Percentiles rank a stretch among this genome's conserved stretches.
These are phyloP conservation scores for Anisognathus igniventris DNA, from an alignment of 2,797 vertebrate species.

Conservation along the genomic window DNA sequence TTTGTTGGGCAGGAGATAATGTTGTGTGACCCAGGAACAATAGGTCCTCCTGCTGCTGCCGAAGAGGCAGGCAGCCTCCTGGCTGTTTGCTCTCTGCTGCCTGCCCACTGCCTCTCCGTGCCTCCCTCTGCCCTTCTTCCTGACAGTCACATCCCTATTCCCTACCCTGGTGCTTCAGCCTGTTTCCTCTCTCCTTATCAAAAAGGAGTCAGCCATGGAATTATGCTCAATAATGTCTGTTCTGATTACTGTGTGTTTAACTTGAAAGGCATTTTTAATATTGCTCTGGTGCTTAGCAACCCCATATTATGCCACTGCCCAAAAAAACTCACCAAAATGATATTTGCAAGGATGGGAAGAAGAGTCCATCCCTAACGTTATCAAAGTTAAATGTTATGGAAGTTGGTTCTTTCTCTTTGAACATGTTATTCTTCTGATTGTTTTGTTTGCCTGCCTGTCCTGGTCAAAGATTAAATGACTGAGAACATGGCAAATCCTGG, in stretches of 20 bases:
- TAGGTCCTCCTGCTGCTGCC: not conserved
- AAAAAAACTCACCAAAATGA: not conserved
- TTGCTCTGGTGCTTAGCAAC: not conserved
- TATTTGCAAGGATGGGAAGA: not conserved
- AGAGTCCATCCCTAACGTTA: not conserved
- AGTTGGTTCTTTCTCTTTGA: not conserved
- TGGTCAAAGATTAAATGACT: not conserved
- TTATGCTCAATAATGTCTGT: not conserved
- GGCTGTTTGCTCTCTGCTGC: not conserved
- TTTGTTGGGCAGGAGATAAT: constrained; percentile 49
- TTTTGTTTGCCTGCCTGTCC: not conserved
- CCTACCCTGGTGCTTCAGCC: not conserved
- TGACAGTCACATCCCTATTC: not conserved
- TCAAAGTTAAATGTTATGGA: not conserved
- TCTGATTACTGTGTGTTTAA: not conserved
- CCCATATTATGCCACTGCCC: fast-evolving
- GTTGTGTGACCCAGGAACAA: constrained; percentile 44
- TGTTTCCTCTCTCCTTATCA: not conserved
- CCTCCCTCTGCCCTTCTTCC: not conserved
- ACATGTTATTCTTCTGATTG: not conserved
- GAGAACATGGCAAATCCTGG: constrained; percentile 6
- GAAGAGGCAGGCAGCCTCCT: not conserved
- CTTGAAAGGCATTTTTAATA: not conserved
- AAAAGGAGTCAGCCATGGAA: not conserved
- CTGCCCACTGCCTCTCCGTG: not conserved